Conservation (phyloP, 2,113 vertebrate species). For the Perca fluviatilis region DNA sequence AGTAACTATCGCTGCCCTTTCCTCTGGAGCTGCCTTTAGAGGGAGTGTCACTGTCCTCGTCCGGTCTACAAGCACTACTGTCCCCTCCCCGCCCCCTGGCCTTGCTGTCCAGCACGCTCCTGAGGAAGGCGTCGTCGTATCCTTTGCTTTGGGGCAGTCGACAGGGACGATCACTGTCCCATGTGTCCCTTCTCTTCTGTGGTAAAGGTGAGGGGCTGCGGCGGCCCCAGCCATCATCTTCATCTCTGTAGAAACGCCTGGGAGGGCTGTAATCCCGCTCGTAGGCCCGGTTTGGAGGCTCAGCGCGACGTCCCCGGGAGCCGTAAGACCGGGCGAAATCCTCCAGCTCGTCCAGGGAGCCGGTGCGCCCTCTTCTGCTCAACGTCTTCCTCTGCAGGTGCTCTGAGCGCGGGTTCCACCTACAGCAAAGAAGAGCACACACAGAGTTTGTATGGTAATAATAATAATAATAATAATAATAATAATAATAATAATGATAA, state of each 20-base stretch:
- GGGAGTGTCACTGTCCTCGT: conserved; percentile 89
- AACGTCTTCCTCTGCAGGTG: conserved; percentile 92
- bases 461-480: too few species aligned
- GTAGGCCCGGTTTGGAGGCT: conserved; percentile 65
- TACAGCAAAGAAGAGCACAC: conserved; percentile 63
- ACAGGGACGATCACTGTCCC: conserved; percentile 84
- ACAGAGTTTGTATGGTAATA: neutral
- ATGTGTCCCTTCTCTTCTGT: conserved; percentile 87
- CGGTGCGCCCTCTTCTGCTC: conserved; percentile 87
- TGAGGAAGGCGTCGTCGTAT: conserved; percentile 90
- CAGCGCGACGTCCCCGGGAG: conserved; percentile 79
- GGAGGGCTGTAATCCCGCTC: conserved; percentile 83
- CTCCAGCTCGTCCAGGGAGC: conserved; percentile 95
- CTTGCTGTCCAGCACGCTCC: conserved; percentile 88
- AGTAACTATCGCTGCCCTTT: conserved; percentile 80
- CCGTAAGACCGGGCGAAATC: conserved; percentile 90
- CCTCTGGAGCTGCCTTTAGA: conserved; percentile 90
- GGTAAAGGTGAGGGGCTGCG: conserved; percentile 86
- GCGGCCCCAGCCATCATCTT: conserved; percentile 82
- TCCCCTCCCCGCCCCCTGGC: conserved; percentile 75
- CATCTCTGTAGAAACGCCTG: conserved; percentile 62
- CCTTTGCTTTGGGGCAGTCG: conserved; percentile 75
- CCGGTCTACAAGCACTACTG: conserved; percentile 72
- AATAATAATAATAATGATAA: too few species aligned
- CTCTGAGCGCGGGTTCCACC: conserved; percentile 92